Evolutionary conservation across 2,888 invertebrate species (phyloP).

Genomic region (Thereva nobilitata): DNA sequence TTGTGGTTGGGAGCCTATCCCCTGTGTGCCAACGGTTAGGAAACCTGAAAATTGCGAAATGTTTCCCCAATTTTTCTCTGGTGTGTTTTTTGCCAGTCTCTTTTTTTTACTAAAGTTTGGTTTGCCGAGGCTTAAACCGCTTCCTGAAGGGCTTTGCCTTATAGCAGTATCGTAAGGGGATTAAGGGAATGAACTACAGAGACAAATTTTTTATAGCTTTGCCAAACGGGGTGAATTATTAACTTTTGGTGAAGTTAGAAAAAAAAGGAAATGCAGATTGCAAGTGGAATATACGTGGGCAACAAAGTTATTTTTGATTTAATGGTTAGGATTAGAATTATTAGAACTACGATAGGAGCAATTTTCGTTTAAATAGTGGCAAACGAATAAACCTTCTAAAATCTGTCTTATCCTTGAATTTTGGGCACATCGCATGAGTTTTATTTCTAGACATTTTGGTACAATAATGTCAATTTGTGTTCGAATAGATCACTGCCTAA

Average conservation of each 20-base stretch:
- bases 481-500: no score
- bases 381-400: no score
- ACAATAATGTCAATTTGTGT: no score
- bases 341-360: no score
- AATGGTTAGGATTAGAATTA: no score
- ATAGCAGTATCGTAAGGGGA: conserved; percentile 27
- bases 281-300: no score
- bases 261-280: conserved; percentile 4
- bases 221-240: conserved; percentile 26
- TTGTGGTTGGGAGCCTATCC: conserved; percentile 15
- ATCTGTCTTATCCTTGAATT: no score
- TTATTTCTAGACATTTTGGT: no score
- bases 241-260: conserved; percentile 20
- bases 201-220: conserved; percentile 33
- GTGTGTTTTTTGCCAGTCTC: conserved; percentile 23
- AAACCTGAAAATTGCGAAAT: conserved; percentile 33
- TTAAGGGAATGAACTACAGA: conserved; percentile 30
- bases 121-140: conserved; percentile 25
- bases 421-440: no score
- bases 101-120: conserved; percentile 6
- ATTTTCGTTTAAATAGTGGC: no score
- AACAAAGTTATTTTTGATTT: no score
- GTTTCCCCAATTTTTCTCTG: conserved; percentile 29
- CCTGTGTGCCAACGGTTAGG: conserved; percentile 5
- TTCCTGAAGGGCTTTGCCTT: conserved; percentile 19